Base-by-base conservation (phyloP, 2,797 vertebrate species). In the Choloepus didactylus region DNA sequence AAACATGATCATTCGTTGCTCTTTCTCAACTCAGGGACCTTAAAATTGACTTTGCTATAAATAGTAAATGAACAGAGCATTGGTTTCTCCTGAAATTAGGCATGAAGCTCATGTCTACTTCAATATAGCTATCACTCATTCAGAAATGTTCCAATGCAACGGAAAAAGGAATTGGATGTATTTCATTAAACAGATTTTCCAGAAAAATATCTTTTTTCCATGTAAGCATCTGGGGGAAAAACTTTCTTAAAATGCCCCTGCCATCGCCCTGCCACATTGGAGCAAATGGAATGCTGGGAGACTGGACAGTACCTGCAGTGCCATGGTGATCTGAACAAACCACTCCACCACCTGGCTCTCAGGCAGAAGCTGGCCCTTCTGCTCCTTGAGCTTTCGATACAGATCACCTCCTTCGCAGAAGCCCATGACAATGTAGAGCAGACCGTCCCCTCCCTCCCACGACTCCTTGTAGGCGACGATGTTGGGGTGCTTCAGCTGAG, bases 251-350 rank as follows among this genome's bases (percentile, higher is more conserved):
- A 85, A 76, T 29, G 29, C 10, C 35, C 25, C 35, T 91, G 67
- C 59, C 11, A 69, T 44, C 21, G 29, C 41, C 66, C 62, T 21
- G 41, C 46, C 56, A 77, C 29, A 44, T 41, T n/a, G 62, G 19
- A 89, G 46, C 88, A 84, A 23, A 25, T 15, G 23, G 72, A 15
- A 82, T 29, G 76, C 46, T 6, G 0, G 9, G 4, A 82, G 31
- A n/a, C 14, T 41, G 41, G 9, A 79, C 9, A 93, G 95, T 97
- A 99, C 99, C 99, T 99, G 99, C 72, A 99, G 98, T 0, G 99
- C 99, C 99, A 99, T 99, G 77, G 99, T 99, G n/a, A 99, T 99
- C 98, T 99, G 99, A 70, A 99, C 99, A 97, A 99, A 99, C 99
- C 99, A 99, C 96, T 99, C 99, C 95, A 99, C 99, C 94, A 99